A percentile compares a stretch with the other conserved stretches of the same genome.
Conservation (phyloP, 2,888 invertebrate genomes). For the Tenthredo amoena region DNA sequence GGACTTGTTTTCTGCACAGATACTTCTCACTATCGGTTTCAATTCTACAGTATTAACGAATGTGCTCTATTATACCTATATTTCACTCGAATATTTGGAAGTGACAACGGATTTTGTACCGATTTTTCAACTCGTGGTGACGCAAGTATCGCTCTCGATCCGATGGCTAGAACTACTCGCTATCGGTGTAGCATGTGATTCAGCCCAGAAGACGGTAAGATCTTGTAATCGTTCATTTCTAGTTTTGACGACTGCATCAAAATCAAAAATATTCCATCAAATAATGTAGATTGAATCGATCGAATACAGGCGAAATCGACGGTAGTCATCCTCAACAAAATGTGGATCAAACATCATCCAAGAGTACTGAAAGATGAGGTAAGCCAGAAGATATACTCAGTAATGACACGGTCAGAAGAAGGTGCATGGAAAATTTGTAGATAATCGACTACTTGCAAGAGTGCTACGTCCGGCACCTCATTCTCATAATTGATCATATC, state of each 20-base stretch:
- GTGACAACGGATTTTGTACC: background rate
- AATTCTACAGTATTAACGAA: background rate
- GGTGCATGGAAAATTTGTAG: background rate
- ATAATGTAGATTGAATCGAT: background rate
- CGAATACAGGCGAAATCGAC: constrained; percentile 11
- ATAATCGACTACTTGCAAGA: background rate
- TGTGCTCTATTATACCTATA: background rate
- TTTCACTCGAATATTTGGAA: background rate
- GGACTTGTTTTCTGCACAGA: background rate
- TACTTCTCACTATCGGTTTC: background rate
- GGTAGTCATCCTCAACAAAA: background rate
- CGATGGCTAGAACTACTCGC: background rate
- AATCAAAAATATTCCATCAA: background rate
- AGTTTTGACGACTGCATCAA: background rate
- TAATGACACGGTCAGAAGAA: background rate
- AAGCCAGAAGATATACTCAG: background rate
- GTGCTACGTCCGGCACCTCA: background rate
- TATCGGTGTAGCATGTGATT: background rate
- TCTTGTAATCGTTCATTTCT: background rate
- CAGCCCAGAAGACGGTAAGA: background rate
- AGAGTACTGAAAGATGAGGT: background rate
- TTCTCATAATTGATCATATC: background rate
- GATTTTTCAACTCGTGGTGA: background rate
- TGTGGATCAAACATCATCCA: background rate
- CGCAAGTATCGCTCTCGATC: background rate